Evolutionary conservation across 2,797 vertebrate species (phyloP), one percentile per base, ranked within the genome.

Genomic region (Zenarchopterus dispar): DNA sequence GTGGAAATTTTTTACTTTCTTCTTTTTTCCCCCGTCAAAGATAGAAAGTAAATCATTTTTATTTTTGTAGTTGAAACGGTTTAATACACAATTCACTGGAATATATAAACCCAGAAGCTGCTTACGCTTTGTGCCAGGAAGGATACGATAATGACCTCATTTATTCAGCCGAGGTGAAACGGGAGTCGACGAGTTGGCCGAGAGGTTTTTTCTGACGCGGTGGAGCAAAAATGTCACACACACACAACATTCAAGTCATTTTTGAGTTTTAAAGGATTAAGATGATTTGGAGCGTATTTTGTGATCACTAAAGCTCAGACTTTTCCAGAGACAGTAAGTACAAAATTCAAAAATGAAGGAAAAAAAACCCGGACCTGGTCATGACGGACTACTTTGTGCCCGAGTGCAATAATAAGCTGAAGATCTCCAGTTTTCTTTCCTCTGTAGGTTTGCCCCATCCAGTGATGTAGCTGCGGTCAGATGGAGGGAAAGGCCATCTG

Each of bases 401-500:
- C 36, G 15, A 5, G 13, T 13, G n/a, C 22, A 55, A 55, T 17
- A 42, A 42, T 15, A 24, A 36, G 16, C 4, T n/a, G 33, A 19
- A 17, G 23, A 13, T 48, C 13, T 48, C 15, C 5, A 16, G 21
- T 36, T 36, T 52, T 36, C 1, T 52, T 53, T 53, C 50, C 31
- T 6, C 36, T 43, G 33, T 73, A 62, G 64, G 42, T 59, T 60
- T 0, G 0, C 6, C 53, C 59, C 49, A 60, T 39, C 46, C 48
- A 42, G 31, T 6, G 1, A 55, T 56, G 49, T 56, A 0, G 0
- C 56, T 52, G 19, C n/a, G 43, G 61, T 75, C 65, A 16, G 10
- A 78, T 72, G 33, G 69, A 76, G 75, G 73, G 36, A 71, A 79
- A 87, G 82, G 75, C 81, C 78, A 73, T 81, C 69, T 26, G 44